Base-by-base conservation (phyloP, 2,888 invertebrate genomes). In the Athalia rosae region DNA sequence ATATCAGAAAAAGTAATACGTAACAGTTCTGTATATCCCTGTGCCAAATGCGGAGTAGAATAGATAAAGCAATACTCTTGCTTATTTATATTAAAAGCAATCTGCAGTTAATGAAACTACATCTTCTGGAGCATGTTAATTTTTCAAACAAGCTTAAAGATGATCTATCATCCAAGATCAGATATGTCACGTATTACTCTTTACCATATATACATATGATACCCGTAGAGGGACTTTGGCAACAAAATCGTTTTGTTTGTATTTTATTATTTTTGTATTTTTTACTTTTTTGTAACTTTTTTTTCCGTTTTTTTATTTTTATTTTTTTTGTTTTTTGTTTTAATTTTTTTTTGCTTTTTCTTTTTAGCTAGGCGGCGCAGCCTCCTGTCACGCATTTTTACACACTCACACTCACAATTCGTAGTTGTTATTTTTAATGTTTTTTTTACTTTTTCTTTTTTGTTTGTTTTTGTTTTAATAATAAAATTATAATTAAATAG, bases 181-280 rank as follows among this genome's bases (percentile, higher is more conserved):
- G 3, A 63, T 50, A 15, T 43, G 73, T 59, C 28, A 28, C 48
- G 73, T 74, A 48, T 61, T 74, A 59, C 61, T 74, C 48, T 74
- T 73, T 41, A 61, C 48, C 41, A 48, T 61, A 59, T n/a, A 63
- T 63, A 53, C 53, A 56, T 73, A 73, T 48, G 59, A 48, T 48
- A 84, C 83, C 84, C 84, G 80, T 76, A 84, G 81, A 81, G 82
- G 85, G 84, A 87, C 88, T 88, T 88, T 88, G 88, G 88, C 87
- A 87, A 86, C 86, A 85, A 85, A 84, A 86, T 83, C 82, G 83
- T 85, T 81, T 80, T 83, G 77, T 81, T 80, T 81, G 48, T 28
- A 62, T 79, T 79, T 79, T 77, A 64, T 66, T 78, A 15, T 67
- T 78, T 66, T 50, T 77, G 45, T 76, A n/a, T 76, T 47, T 50